Base-by-base conservation (phyloP, 2,113 vertebrate genomes). In the Platanista minor region DNA sequence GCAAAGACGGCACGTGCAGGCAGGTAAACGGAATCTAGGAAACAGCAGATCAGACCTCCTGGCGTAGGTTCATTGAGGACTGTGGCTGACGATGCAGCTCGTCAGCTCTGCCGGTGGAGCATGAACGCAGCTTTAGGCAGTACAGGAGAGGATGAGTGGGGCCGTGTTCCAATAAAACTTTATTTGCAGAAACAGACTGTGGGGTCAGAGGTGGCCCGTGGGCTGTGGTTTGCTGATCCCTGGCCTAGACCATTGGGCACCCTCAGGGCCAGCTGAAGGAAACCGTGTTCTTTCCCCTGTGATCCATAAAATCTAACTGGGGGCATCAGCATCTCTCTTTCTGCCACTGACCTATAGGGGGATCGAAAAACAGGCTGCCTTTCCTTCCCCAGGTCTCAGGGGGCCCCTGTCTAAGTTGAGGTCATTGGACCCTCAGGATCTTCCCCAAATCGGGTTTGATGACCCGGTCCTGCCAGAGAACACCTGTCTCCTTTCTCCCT, bases 91-190 rank as follows among this genome's bases (percentile, higher is more conserved):
- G 61, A 15, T 12, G 14, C 33, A 62, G 33, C 10, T 33, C 43
- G 49, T 59, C 77, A 33, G 1, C 29, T 71, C 5, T 8, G 3
- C 36, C 75, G 15, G 6, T 13, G 1, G 12, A 21, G 13, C 33
- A 15, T 18, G 43, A 93, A 83, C n/a, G 8, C 21, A 83, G 66
- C 36, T 31, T 57, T 3, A 36, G n/a, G 36, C 29, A 54, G 62
- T 9, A 54, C 36, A 29, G 3, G 57, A 41, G 66, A 25, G 46
- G 57, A n/a, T 41, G 21, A 49, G 27, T 1, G n/a, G 43, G 17
- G 5, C 43, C 43, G 1, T 41, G 36, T 94, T 59, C 72, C 59
- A 92, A 86, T 81, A 95, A 96, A 91, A 80, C 54, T 84, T 91
- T 33, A 91, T 88, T 72, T 78, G 46, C 31, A 91, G 78, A 66